These are phyloP conservation scores for Andrena praecox DNA, from an alignment of 2,888 invertebrate genomes.

Conservation along the genomic window DNA sequence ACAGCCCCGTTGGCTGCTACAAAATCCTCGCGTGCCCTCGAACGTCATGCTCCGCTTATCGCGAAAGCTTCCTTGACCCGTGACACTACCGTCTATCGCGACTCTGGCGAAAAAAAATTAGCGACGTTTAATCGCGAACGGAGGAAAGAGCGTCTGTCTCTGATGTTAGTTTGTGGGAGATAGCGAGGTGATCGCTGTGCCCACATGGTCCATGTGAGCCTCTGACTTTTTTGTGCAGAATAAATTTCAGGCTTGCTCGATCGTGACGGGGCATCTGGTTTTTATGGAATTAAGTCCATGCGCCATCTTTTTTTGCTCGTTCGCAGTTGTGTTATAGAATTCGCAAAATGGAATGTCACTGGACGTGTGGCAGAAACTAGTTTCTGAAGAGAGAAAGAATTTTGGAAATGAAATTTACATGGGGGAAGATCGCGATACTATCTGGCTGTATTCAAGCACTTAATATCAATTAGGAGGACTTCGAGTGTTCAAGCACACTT, in stretches of 20 bases:
- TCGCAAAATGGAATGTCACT: too few species aligned
- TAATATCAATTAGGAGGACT: too few species aligned
- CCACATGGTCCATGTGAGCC: neutral
- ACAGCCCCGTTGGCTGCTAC: neutral
- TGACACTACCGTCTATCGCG: slow-evolving; percentile 22
- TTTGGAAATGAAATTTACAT: too few species aligned
- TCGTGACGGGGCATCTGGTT: neutral
- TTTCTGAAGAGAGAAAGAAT: too few species aligned
- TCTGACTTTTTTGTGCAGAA: slow-evolving; percentile 16
- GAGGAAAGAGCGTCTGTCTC: neutral
- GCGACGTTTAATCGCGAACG: neutral
- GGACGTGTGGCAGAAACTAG: too few species aligned
- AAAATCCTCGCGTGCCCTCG: slow-evolving; percentile 2
- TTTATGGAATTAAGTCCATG: too few species aligned
- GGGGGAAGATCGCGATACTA: too few species aligned
- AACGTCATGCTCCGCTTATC: slow-evolving; percentile 1
- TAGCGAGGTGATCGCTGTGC: neutral
- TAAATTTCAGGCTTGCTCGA: neutral
- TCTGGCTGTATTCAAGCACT: too few species aligned
- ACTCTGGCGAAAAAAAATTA: neutral
- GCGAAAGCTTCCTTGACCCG: slow-evolving; percentile 43
- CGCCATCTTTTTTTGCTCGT: too few species aligned
- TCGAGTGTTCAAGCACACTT: neutral
- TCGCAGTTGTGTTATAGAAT: too few species aligned
- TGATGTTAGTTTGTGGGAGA: neutral